Conservation (phyloP, 2,888 invertebrate genomes). For the Microctonus aethiopoides region DNA sequence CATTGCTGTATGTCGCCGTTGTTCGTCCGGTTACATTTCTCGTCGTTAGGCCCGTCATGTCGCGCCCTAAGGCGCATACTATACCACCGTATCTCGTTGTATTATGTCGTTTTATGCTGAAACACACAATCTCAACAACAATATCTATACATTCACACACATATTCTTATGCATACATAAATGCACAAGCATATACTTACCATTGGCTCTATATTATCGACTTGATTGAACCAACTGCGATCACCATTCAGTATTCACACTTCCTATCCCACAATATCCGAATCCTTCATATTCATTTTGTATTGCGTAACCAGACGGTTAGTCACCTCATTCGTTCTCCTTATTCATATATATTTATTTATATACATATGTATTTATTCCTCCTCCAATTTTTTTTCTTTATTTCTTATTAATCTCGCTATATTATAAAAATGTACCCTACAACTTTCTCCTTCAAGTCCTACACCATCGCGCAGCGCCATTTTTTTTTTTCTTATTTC, state of each 20-base stretch:
- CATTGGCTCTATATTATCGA: constrained; percentile 23
- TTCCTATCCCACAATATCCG: constrained; percentile 11
- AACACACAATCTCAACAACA: neutral
- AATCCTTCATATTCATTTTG: neutral
- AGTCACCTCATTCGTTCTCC: constrained; percentile 20
- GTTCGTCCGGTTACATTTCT: constrained; percentile 36
- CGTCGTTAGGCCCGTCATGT: constrained; percentile 26
- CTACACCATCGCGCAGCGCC: neutral
- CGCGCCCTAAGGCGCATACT: neutral
- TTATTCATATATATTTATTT: neutral
- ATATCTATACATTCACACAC: neutral
- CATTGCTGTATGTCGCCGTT: constrained; percentile 49
- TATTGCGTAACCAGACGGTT: constrained; percentile 21
- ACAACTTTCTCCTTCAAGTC: constrained; percentile 2
- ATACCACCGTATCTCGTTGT: constrained; percentile 8
- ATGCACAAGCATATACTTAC: neutral
- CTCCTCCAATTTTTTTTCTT: neutral
- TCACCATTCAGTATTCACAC: neutral
- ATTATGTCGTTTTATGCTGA: constrained; percentile 9
- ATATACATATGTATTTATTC: neutral
- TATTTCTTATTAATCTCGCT: neutral
- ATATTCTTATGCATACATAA: neutral
- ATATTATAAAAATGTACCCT: neutral
- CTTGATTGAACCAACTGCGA: constrained; percentile 1
- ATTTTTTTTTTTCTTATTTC: neutral